phyloP scores from a whole-genome alignment of 2,888 invertebrate species.

The Enoplolaimus lenunculus region DNA sequence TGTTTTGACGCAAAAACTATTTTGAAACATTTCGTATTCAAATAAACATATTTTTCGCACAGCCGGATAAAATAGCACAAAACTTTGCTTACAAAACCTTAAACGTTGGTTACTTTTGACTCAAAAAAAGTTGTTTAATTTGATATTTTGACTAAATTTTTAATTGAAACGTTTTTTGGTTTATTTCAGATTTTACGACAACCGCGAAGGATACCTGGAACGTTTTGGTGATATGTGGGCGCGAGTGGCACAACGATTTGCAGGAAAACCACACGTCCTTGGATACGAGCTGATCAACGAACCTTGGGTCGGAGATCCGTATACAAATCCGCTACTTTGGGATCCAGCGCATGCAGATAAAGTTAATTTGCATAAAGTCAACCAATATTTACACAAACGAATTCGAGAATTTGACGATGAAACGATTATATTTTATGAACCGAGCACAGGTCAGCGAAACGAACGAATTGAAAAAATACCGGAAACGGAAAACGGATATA shows the following conservation, averaged over 20 bases:
- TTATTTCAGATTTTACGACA: constrained; percentile 11
- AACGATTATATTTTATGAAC: constrained; percentile 3
- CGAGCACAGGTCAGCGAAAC: neutral
- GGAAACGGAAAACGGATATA: no score
- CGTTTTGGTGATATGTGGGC: constrained; percentile 12
- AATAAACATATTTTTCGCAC: no score
- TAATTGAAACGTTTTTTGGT: no score
- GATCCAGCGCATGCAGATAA: neutral
- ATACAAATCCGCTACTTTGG: neutral
- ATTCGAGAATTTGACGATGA: neutral
- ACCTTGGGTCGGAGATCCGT: constrained; percentile 7
- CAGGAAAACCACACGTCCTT: neutral
- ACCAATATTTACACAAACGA: neutral
- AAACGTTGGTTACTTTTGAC: no score
- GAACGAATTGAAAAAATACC: no score
- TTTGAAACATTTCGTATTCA: no score
- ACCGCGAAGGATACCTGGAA: neutral
- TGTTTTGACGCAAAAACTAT: no score
- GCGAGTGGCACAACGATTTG: constrained; percentile 1
- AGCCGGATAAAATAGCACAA: no score
- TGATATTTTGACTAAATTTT: no score
- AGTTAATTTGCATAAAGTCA: neutral
- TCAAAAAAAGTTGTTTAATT: no score
- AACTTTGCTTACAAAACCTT: no score
- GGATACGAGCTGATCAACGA: constrained; percentile 15